A percentile compares a stretch with the other conserved stretches of the same genome.
Conservation (phyloP, 1,140 invertebrate genomes). For the Drosophila bipectinata region DNA sequence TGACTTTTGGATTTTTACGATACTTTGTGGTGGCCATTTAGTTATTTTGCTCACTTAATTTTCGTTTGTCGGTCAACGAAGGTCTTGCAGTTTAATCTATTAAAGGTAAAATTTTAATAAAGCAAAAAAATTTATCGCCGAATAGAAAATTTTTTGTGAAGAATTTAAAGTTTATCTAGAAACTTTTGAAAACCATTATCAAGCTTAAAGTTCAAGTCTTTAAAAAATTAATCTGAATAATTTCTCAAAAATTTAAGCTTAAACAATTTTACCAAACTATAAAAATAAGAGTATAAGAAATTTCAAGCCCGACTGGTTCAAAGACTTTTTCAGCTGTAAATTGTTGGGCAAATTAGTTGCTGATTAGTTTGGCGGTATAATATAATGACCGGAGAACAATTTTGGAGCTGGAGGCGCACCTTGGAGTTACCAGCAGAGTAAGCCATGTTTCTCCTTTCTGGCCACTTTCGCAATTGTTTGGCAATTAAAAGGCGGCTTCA, state of each 20-base stretch:
- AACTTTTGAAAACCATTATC: too few relatives aligned
- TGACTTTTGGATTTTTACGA: constrained; percentile 68
- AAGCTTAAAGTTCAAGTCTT: too few relatives aligned
- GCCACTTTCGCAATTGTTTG: constrained; percentile 61
- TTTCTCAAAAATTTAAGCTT: not conserved
- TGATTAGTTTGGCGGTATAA: constrained; percentile 63
- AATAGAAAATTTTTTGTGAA: not conserved
- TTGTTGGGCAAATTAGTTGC: constrained; percentile 65
- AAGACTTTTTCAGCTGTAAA: constrained; percentile 50
- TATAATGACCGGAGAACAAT: constrained; percentile 33
- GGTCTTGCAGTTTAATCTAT: constrained; percentile 6
- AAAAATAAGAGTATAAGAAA: not conserved
- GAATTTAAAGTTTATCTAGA: not conserved
- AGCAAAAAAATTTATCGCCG: not conserved
- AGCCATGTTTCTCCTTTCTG: constrained; percentile 3
- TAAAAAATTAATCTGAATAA: not conserved
- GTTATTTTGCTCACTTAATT: constrained; percentile 42
- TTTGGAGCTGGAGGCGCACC: constrained; percentile 8
- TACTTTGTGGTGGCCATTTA: constrained; percentile 36
- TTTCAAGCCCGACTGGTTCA: not conserved
- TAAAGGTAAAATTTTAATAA: not conserved
- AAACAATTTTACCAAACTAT: constrained; percentile 11
- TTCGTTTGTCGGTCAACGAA: constrained; percentile 1
- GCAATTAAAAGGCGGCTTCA: constrained; percentile 59
- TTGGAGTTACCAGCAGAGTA: constrained; percentile 10